A percentile compares a stretch with the other conserved stretches of the same genome.
Evolutionary conservation across 2,113 vertebrate genomes (phyloP).

Genomic region (Aspiorhynchus laticeps): DNA sequence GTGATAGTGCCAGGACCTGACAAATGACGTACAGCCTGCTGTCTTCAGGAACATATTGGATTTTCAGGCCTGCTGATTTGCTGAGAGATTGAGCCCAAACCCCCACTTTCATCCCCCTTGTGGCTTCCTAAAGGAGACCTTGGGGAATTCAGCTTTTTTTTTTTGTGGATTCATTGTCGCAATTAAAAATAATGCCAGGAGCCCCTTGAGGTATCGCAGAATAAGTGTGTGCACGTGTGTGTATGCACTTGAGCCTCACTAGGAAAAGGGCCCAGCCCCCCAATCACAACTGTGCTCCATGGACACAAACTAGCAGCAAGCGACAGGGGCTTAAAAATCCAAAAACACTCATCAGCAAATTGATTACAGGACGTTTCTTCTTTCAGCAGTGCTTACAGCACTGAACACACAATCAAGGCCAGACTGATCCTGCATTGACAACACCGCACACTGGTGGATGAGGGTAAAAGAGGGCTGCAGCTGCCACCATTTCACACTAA

Average conservation of each 20-base stretch:
- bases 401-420: slow-evolving; percentile 49
- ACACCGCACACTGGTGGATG: slow-evolving; percentile 15
- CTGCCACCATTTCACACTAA: slow-evolving; percentile 38
- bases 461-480: slow-evolving; percentile 31
- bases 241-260: slow-evolving; percentile 26
- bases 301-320: slow-evolving; percentile 27
- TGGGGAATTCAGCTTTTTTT: slow-evolving; percentile 72
- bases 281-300: slow-evolving; percentile 47
- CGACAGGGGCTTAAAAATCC: slow-evolving; percentile 50
- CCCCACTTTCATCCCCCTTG: slow-evolving; percentile 55
- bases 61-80: slow-evolving; percentile 80
- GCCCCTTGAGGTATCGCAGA: slow-evolving; percentile 53
- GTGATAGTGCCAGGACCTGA: slow-evolving; percentile 75
- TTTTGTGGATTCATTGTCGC: slow-evolving; percentile 72
- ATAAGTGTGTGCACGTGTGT: slow-evolving; percentile 35
- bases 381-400: slow-evolving; percentile 40
- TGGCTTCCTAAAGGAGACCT: slow-evolving; percentile 69
- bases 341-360: slow-evolving; percentile 58
- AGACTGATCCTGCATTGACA: slow-evolving; percentile 31
- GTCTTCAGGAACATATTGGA: slow-evolving; percentile 81
- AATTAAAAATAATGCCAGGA: slow-evolving; percentile 59
- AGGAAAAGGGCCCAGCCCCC: slow-evolving; percentile 16
- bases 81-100: slow-evolving; percentile 76
- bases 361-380: slow-evolving; percentile 54
- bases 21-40: slow-evolving; percentile 81